These are phyloP conservation scores for Sphaeridia pumilis DNA, from an alignment of 2,888 invertebrate species.

Conservation along the genomic window DNA sequence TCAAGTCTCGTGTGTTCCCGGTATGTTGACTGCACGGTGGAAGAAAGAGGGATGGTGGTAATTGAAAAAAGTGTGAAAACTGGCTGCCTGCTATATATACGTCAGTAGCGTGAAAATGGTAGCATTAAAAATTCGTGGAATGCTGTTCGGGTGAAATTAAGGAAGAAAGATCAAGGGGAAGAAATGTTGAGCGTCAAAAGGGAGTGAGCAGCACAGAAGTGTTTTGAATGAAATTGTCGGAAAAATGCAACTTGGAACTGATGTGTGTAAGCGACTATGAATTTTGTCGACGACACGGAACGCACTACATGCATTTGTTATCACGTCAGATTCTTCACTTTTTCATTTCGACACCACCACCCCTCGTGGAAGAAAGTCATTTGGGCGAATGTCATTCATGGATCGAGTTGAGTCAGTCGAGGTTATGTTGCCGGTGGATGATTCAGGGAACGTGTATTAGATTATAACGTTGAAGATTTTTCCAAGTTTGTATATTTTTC, in stretches of 20 bases:
- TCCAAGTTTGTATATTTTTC: background rate
- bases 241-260: no score
- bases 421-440: background rate
- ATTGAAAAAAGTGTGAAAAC: conserved; percentile 18
- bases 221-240: no score
- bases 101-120: background rate
- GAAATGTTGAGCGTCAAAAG: no score
- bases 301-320: conserved; percentile 15
- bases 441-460: background rate
- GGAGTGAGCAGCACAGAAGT: no score
- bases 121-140: conserved; percentile 24
- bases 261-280: no score
- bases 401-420: background rate
- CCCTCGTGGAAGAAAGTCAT: background rate
- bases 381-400: background rate
- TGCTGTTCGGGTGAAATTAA: conserved; percentile 8
- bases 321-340: conserved; percentile 16
- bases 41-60: conserved; percentile 7
- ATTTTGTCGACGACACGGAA: no score
- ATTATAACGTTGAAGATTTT: background rate
- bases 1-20: no score
- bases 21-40: background rate
- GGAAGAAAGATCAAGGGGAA: background rate
- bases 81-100: conserved; percentile 13
- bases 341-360: conserved; percentile 14